Conservation (phyloP, 2,888 invertebrate species). For the Epinotia demarniana region DNA sequence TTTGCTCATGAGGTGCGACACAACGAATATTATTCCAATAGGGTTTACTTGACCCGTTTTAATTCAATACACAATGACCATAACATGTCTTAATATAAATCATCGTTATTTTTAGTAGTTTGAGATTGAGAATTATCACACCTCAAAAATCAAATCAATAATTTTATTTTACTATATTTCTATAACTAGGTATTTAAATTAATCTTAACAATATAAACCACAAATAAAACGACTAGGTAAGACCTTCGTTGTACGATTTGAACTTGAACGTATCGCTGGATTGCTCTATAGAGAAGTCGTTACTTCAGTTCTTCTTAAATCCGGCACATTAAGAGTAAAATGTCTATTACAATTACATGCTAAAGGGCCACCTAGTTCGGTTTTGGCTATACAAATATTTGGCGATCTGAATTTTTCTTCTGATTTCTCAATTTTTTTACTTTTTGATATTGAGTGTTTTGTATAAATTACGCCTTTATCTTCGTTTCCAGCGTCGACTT, state of each 20-base stretch:
- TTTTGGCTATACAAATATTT: constrained; percentile 75
- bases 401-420: constrained; percentile 74
- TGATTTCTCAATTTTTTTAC: constrained; percentile 61
- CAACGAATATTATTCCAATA: not conserved
- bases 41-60: not conserved
- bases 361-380: constrained; percentile 69
- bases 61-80: too few species aligned
- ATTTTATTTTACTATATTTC: not conserved
- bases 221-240: constrained; percentile 71
- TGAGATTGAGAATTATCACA: constrained; percentile 7
- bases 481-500: constrained; percentile 53
- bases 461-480: constrained; percentile 60
- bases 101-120: not conserved
- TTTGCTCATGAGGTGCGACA: too few species aligned
- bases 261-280: constrained; percentile 48
- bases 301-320: constrained; percentile 70
- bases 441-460: constrained; percentile 63
- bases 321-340: constrained; percentile 76
- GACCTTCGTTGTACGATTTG: constrained; percentile 58
- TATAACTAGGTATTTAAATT: constrained; percentile 15
- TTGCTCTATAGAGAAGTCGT: constrained; percentile 69
- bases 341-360: constrained; percentile 78
- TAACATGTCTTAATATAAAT: not conserved
- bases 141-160: constrained; percentile 2
- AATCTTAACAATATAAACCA: constrained; percentile 49